Percentiles rank a stretch among this genome's conserved stretches.
Evolutionary conservation across 2,888 invertebrate genomes (phyloP).

Genomic region (Apamea sordens): DNA sequence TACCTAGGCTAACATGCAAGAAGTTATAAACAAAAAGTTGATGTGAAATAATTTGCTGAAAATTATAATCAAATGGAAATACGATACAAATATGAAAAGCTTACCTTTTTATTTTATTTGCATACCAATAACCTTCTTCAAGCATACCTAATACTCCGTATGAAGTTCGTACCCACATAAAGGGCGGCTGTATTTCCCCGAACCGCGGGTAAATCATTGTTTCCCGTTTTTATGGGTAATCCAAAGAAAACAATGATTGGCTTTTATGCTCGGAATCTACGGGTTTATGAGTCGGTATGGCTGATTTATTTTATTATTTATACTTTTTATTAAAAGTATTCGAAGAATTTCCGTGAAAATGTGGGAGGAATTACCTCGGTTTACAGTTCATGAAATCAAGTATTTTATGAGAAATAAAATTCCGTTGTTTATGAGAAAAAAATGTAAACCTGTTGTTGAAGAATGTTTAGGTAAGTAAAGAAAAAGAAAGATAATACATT

Average conservation of each 20-base stretch:
- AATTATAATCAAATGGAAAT: background rate
- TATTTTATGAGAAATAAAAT: background rate
- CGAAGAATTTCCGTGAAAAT: background rate
- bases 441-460: background rate
- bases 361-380: background rate
- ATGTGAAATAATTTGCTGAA: background rate
- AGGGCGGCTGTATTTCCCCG: constrained; percentile 33
- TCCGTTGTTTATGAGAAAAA: background rate
- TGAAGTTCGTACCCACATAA: constrained; percentile 21
- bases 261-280: constrained; percentile 45
- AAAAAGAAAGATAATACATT: background rate
- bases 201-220: constrained; percentile 60
- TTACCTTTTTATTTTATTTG: constrained; percentile 11
- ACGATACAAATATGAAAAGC: background rate
- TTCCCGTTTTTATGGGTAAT: constrained; percentile 65
- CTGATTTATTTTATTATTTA: constrained; percentile 41
- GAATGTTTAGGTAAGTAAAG: background rate
- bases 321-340: constrained; percentile 52
- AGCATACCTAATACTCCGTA: constrained; percentile 25
- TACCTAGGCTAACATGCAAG: background rate
- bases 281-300: constrained; percentile 57
- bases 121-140: constrained; percentile 16
- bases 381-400: background rate
- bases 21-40: too few species aligned
- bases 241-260: constrained; percentile 61